A percentile compares a stretch with the other conserved stretches of the same genome.
These are phyloP conservation scores for Phenganax marumi DNA, from an alignment of 92 coral and sea anemone genomes.

Conservation along the genomic window DNA sequence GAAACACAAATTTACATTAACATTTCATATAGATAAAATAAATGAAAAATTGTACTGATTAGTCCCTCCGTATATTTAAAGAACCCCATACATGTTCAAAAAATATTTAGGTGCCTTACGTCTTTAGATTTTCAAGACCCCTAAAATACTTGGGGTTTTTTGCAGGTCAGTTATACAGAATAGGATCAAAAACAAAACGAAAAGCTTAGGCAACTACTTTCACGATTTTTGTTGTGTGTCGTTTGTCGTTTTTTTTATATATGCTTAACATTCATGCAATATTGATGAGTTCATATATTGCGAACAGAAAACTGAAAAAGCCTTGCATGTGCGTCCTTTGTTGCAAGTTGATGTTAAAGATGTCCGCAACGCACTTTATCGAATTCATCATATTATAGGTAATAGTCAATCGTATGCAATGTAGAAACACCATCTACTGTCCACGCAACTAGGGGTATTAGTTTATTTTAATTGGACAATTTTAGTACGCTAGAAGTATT, in stretches of 20 bases:
- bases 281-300: conserved; percentile 6
- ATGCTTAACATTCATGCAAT: not conserved
- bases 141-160: not conserved
- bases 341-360: not conserved
- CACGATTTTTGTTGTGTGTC: not conserved
- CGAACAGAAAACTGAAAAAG: not conserved
- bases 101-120: not conserved
- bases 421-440: not conserved
- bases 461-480: no score
- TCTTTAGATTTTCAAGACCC: not conserved
- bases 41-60: not conserved
- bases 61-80: not conserved
- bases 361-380: not conserved
- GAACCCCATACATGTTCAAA: not conserved
- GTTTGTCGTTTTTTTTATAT: not conserved
- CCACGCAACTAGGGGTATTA: not conserved
- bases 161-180: not conserved
- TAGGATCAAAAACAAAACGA: not conserved
- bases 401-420: not conserved
- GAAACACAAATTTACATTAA: not conserved
- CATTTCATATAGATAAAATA: conserved; percentile 15
- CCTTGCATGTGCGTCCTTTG: not conserved
- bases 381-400: not conserved
- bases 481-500: not conserved
- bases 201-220: not conserved